phyloP scores from a whole-genome alignment of 2,113 vertebrate species.

The Drymodes brunneopygia region DNA sequence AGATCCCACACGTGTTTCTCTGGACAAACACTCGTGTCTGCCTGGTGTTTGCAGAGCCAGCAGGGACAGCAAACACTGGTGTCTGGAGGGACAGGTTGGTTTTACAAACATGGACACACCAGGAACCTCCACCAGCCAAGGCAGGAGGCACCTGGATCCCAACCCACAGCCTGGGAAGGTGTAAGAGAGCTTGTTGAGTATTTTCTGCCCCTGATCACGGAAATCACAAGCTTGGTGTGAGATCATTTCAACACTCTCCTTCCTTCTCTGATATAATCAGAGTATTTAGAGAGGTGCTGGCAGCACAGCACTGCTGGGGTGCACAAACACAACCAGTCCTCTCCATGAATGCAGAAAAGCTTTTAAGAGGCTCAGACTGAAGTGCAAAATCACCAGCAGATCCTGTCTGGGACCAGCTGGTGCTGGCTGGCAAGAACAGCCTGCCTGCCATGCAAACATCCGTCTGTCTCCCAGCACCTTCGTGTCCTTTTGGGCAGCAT shows the following conservation, averaged over 20 bases:
- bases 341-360: neutral
- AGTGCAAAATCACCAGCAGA: neutral
- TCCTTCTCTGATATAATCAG: neutral
- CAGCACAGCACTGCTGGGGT: neutral
- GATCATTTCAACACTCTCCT: neutral
- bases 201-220: neutral
- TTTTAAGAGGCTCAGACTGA: neutral
- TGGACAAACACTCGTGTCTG: neutral
- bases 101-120: neutral
- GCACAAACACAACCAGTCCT: neutral
- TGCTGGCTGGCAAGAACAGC: neutral
- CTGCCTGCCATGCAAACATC: neutral
- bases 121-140: neutral
- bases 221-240: neutral
- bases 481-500: neutral
- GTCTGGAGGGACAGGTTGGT: neutral
- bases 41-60: neutral
- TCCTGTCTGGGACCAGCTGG: neutral
- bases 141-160: neutral
- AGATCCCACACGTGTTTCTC: rapidly evolving
- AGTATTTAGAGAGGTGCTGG: neutral
- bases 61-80: too few relatives aligned
- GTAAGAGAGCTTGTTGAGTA: neutral
- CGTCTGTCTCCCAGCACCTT: neutral
- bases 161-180: neutral